Base-by-base conservation (phyloP, 1,140 invertebrate species). In the Pseudomyrmex dendroicus region DNA sequence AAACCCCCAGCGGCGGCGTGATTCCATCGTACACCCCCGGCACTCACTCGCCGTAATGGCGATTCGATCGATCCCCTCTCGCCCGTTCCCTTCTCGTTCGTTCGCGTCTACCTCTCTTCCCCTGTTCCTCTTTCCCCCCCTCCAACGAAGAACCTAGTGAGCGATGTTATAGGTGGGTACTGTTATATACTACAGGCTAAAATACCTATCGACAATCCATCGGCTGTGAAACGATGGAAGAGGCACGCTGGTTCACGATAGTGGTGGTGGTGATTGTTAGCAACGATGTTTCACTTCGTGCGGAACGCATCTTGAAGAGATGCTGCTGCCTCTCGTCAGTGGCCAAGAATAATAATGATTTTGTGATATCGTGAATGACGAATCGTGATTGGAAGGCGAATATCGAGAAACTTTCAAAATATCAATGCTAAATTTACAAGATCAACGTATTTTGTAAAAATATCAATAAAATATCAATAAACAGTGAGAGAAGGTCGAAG, bases 1-100 rank as follows among this genome's bases (percentile, higher is more conserved):
- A 94, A 93, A 92, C 89, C 92, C 90, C 89, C 86, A 89, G 90
- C 89, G 91, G 91, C 88, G 89, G 89, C 89, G 92, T 93, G 93
- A 94, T 94, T 93, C 92, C 91, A 94, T 94, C 91, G 90, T 91
- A 91, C 89, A 89, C 90, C 90, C 84, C 83, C 85, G 83, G 88
- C 89, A 91, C 89, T 91, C 92, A 90, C 91, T 92, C 90, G 83
- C 84, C 89, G 90, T 93, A 92, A 94, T 94, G 92, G 92, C 90
- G 91, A 93, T 94, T 91, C 92, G 90, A 94, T 93, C 91, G 91
- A 94, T 92, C 90, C 89, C 86, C 88, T 59, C 72, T 57, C 59
- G n/a, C 50, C 22, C 56, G 46, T 2, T 35, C 57, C 35, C 63
- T 25, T 35, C 9, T 2, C 50, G 1, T 35, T 48, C n/a, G 2